Base-by-base conservation (phyloP, 2,797 vertebrate genomes). In the Microctenopoma steveboyesi region DNA sequence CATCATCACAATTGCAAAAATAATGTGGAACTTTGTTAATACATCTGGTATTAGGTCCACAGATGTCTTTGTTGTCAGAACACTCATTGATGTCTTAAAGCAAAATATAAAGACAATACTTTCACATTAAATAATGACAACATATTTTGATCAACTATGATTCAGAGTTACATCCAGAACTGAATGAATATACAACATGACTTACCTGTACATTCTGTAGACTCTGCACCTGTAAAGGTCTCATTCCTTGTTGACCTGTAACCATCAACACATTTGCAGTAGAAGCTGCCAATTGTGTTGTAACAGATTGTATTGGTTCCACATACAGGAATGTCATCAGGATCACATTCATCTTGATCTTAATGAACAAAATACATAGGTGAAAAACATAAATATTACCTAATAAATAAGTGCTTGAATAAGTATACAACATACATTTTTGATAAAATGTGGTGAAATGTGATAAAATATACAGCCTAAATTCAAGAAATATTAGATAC, bases 61-160 rank as follows among this genome's bases (percentile, higher is more conserved):
- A 95, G 16, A 66, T 16, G 30, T 0, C 0, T 0, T 0, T 0
- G 1, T 0, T 0, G 0, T 53, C 5, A 0, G 0, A 0, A 75
- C 93, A 94, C 71, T 93, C 89, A 22, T 67, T 48, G 1, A 91
- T 78, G 54, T 92, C 93, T 94, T 50, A 12, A 85, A 57, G 13
- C 0, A 76, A 75, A 65, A 46, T 3, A 58, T 7, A 47, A 33
- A 1, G 10, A 66, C 3, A 77, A 0, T 12, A 25, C 1, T 50
- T 49, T 66, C 18, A 18, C 18, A 18, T 18, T 18, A 18, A 18
- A 18, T 18, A 18, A 18, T 18, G 18, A 18, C 18, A 18, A 18
- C 18, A 18, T 18, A 18, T 18, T 18, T 18, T 5, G 33, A 22
- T 22, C 1, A 48, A 42, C 51, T 2, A 4, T 18, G 2, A 35